Percentiles rank a stretch among this genome's conserved stretches.
phyloP scores from a whole-genome alignment of 1,140 invertebrate species.

The Thaumetopoea pityocampa region DNA sequence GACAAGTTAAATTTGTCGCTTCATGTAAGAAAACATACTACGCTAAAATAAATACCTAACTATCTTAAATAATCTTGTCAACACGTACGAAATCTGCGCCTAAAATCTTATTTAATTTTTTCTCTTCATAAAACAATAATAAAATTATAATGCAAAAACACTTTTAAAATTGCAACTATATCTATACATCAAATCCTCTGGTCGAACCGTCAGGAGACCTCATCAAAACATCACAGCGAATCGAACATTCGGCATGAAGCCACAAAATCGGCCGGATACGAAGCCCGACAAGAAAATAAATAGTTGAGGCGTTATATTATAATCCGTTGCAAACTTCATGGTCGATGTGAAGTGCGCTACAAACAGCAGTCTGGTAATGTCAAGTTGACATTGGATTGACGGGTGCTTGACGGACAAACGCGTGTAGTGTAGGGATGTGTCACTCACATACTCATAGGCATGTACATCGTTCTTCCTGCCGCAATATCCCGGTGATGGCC shows the following conservation, averaged over 20 bases:
- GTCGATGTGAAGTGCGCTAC: too few relatives aligned
- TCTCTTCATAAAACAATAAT: slow-evolving; percentile 72
- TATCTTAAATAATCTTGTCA: slow-evolving; percentile 75
- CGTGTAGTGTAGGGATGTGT: too few relatives aligned
- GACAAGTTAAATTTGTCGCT: slow-evolving; percentile 53
- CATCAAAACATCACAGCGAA: slow-evolving; percentile 71
- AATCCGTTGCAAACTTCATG: too few relatives aligned
- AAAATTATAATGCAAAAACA: slow-evolving; percentile 76
- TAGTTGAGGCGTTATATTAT: slow-evolving; percentile 37
- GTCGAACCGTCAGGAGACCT: slow-evolving; percentile 68
- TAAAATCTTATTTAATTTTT: slow-evolving; percentile 68
- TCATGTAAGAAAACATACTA: slow-evolving; percentile 66
- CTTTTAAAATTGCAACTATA: slow-evolving; percentile 74
- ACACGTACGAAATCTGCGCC: slow-evolving; percentile 68
- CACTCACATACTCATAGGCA: too few relatives aligned
- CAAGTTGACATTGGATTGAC: too few relatives aligned
- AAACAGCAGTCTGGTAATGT: too few relatives aligned
- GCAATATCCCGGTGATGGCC: too few relatives aligned
- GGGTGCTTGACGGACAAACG: too few relatives aligned
- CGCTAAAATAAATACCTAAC: slow-evolving; percentile 75
- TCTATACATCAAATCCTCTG: slow-evolving; percentile 72
- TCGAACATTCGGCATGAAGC: slow-evolving; percentile 52
- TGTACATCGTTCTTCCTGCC: too few relatives aligned
- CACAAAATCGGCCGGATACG: slow-evolving; percentile 32
- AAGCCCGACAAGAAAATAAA: slow-evolving; percentile 42